These are phyloP conservation scores for Lophius piscatorius DNA, from an alignment of 2,113 vertebrate genomes.

Conservation along the genomic window DNA sequence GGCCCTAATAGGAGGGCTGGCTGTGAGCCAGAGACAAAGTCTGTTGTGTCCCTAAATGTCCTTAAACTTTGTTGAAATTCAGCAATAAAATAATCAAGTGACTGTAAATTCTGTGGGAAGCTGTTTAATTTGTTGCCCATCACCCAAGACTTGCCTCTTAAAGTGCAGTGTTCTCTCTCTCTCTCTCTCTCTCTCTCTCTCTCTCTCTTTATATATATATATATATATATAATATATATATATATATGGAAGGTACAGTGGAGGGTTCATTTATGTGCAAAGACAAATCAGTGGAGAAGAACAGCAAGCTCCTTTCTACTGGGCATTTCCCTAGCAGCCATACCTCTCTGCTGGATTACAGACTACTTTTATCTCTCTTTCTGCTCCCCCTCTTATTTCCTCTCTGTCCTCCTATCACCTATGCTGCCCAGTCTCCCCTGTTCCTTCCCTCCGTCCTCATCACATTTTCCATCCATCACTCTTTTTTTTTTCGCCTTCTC, in stretches of 20 bases:
- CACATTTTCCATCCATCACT: conserved; percentile 57
- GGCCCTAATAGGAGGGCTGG: conserved; percentile 14
- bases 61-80: conserved; percentile 36
- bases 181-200: too few species aligned
- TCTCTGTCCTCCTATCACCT: conserved; percentile 52
- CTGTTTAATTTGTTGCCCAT: conserved; percentile 18
- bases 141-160: too few species aligned
- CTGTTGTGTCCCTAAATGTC: conserved; percentile 33
- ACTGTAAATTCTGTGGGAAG: conserved; percentile 35
- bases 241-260: too few species aligned
- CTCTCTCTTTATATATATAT: too few species aligned
- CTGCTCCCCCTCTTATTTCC: conserved; percentile 18
- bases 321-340: conserved; percentile 56
- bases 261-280: too few species aligned
- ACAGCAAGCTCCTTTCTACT: conserved; percentile 44
- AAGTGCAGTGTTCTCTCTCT: too few species aligned
- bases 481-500: conserved; percentile 27
- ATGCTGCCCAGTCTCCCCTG: conserved; percentile 32
- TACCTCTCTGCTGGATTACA: conserved; percentile 66
- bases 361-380: conserved; percentile 64
- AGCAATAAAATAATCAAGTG: conserved; percentile 22
- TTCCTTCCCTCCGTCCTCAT: conserved; percentile 38
- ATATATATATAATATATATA: too few species aligned
- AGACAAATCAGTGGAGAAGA: conserved; percentile 13
- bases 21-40: conserved; percentile 11